phyloP scores from a whole-genome alignment of 1,140 invertebrate species.

The Hyles euphorbiae region DNA sequence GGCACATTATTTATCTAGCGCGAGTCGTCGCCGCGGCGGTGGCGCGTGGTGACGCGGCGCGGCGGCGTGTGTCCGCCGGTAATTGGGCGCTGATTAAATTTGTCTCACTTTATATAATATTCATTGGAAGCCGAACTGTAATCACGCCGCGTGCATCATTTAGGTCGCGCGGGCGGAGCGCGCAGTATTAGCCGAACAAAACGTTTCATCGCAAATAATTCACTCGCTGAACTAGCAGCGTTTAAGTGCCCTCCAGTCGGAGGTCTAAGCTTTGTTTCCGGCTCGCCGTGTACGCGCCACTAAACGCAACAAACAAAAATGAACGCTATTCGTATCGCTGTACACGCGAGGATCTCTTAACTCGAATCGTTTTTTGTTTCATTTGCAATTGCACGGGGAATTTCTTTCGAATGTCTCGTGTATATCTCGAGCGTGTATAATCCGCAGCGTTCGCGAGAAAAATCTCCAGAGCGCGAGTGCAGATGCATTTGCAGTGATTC shows the following conservation, averaged over 20 bases:
- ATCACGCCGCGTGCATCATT: background rate
- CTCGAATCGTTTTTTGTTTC: background rate
- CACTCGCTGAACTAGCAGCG: slow-evolving; percentile 16
- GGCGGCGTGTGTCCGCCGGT: too few species aligned
- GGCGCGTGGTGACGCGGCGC: too few species aligned
- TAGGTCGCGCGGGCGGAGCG: background rate
- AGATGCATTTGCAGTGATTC: slow-evolving; percentile 16
- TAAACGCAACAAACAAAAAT: background rate
- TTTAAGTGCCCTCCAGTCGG: slow-evolving; percentile 14
- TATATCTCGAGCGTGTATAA: slow-evolving; percentile 10
- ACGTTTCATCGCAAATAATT: slow-evolving; percentile 14
- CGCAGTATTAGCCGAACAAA: slow-evolving; percentile 10
- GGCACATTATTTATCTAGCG: too few species aligned
- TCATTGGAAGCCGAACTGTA: too few species aligned
- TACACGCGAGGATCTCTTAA: background rate
- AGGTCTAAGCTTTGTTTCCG: slow-evolving; percentile 11
- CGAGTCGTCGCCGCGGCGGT: too few species aligned
- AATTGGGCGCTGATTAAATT: too few species aligned
- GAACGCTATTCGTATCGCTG: too few species aligned
- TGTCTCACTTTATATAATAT: too few species aligned
- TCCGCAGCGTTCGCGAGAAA: slow-evolving; percentile 8
- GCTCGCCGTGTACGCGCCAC: background rate
- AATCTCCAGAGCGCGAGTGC: slow-evolving; percentile 9
- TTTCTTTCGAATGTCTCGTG: slow-evolving; percentile 15
- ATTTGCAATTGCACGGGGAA: slow-evolving; percentile 5